These are phyloP conservation scores for Carassius gibelio DNA, from an alignment of 2,113 vertebrate species.

Conservation along the genomic window DNA sequence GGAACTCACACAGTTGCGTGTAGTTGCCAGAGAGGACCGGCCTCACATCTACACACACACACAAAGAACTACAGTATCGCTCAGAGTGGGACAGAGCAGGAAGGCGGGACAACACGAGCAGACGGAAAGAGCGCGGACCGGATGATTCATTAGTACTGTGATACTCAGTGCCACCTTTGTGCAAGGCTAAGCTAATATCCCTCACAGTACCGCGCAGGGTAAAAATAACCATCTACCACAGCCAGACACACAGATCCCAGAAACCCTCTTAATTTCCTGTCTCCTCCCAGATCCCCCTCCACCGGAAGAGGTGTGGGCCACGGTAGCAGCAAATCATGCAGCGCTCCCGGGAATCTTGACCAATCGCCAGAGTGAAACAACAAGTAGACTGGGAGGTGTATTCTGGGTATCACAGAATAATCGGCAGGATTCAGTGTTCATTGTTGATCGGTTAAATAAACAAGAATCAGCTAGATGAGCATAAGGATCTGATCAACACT, in stretches of 20 bases:
- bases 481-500: conserved; percentile 11
- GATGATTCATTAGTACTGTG: conserved; percentile 47
- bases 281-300: conserved; percentile 56
- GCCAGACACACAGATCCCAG: conserved; percentile 57
- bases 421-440: background rate
- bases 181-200: conserved; percentile 45
- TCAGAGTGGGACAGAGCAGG: conserved; percentile 24
- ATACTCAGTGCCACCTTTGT: conserved; percentile 30
- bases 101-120: conserved; percentile 41
- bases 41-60: conserved; percentile 11
- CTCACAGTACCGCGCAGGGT: conserved; percentile 53
- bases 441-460: conserved; percentile 14
- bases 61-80: conserved; percentile 57
- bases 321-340: conserved; percentile 52
- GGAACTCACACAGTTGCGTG: conserved; percentile 53
- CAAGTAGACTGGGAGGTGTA: conserved; percentile 33
- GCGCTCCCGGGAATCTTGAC: conserved; percentile 30
- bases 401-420: background rate
- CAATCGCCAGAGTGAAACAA: conserved; percentile 40
- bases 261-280: conserved; percentile 65
- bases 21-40: conserved; percentile 54
- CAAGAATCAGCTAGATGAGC: background rate
- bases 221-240: conserved; percentile 57
- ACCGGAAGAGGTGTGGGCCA: conserved; percentile 53
- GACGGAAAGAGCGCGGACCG: conserved; percentile 44